phyloP scores from a whole-genome alignment of 2,113 vertebrate genomes.

The Mixornis gularis region DNA sequence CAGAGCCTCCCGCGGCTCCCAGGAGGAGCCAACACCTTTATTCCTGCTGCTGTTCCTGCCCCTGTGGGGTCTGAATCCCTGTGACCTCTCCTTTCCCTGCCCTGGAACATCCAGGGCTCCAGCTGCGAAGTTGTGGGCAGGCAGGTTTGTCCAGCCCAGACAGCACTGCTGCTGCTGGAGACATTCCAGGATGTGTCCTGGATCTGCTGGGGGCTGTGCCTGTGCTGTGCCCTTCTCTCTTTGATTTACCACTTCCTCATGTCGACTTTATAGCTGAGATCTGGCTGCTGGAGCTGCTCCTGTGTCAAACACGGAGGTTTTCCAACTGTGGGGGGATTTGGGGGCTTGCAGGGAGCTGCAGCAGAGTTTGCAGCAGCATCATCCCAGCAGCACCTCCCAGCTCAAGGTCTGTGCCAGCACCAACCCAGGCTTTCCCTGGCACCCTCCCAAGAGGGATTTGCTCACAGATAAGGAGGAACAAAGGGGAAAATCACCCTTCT shows the following conservation, averaged over 20 bases:
- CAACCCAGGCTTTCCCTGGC: neutral
- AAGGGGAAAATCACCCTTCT: neutral
- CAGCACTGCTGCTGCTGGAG: neutral
- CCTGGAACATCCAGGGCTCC: neutral
- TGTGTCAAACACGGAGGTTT: fast-evolving
- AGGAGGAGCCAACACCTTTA: neutral
- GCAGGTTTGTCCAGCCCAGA: neutral
- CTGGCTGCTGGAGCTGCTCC: neutral
- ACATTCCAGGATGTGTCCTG: neutral
- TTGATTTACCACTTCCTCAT: neutral
- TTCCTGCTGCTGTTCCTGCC: neutral
- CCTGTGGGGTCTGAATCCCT: neutral
- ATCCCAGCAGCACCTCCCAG: neutral
- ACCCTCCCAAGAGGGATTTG: neutral
- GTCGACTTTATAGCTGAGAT: fast-evolving
- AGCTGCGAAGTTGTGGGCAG: neutral
- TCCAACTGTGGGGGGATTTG: neutral
- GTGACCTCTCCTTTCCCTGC: neutral
- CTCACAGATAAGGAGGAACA: neutral
- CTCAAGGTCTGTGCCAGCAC: neutral
- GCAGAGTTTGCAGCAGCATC: neutral
- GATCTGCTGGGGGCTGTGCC: neutral
- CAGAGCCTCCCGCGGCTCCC: neutral
- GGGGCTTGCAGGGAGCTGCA: neutral
- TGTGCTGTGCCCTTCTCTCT: neutral